Percentiles rank a stretch among this genome's conserved stretches.
phyloP scores from a whole-genome alignment of 2,888 invertebrate genomes.

The Gibbula magus region DNA sequence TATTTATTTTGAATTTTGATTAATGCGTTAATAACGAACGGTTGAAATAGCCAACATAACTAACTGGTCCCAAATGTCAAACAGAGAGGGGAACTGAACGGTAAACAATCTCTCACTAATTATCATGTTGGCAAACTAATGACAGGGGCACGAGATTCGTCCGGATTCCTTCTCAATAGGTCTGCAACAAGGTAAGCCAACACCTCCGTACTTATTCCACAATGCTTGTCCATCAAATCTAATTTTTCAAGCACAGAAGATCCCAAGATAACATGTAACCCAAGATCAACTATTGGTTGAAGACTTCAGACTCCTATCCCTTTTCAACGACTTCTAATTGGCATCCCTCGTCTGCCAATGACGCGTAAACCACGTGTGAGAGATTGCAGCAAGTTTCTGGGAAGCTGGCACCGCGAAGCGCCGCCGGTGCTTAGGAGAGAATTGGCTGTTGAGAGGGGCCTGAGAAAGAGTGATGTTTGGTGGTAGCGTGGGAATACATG shows the following conservation, averaged over 20 bases:
- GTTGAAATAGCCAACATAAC: neutral
- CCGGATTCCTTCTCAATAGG: neutral
- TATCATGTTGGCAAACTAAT: constrained; percentile 3
- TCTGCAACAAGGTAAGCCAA: neutral
- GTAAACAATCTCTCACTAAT: neutral
- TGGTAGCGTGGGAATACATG: constrained; percentile 16
- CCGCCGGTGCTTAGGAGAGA: constrained; percentile 10
- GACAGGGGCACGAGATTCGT: neutral
- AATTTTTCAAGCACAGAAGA: constrained; percentile 10
- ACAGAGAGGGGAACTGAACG: neutral
- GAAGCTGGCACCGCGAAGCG: constrained; percentile 2
- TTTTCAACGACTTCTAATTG: constrained; percentile 10
- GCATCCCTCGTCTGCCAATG: constrained; percentile 2
- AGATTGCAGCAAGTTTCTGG: neutral
- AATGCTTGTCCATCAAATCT: constrained; percentile 12
- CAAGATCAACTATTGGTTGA: constrained; percentile 11
- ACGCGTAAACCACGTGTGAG: neutral
- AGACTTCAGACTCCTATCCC: neutral
- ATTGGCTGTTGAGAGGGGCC: neutral
- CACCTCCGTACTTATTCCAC: constrained; percentile 1
- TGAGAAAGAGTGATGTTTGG: neutral
- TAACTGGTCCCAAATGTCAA: neutral
- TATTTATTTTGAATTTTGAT: constrained; percentile 15
- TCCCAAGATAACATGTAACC: neutral
- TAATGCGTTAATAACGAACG: neutral